Conservation (phyloP, 1,140 invertebrate species). For the Sminthurinus signatus region DNA sequence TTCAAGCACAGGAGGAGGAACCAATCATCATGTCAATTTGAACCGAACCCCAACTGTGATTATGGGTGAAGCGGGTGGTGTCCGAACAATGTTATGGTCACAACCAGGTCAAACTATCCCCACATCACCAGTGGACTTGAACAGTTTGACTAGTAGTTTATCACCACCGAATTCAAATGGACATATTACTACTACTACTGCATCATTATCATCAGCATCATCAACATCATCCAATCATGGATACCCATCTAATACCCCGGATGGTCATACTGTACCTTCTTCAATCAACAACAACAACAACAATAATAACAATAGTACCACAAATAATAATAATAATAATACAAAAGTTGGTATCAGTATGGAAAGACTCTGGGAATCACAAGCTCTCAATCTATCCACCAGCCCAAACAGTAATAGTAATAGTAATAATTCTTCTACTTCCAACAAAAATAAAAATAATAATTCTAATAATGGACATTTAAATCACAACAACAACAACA, state of each 20-base stretch:
- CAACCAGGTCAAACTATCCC: constrained; percentile 47
- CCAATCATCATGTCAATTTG: constrained; percentile 37
- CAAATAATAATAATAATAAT: constrained; percentile 7
- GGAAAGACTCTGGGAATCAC: constrained; percentile 74
- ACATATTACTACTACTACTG: background rate
- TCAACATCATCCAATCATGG: constrained; percentile 4
- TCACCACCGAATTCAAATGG: background rate
- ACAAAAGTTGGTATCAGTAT: constrained; percentile 64
- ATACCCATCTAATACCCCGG: background rate
- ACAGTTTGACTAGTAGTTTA: too few species aligned
- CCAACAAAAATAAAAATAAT: constrained; percentile 44
- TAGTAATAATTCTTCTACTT: constrained; percentile 43
- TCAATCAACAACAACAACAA: background rate
- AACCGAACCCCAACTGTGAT: constrained; percentile 68
- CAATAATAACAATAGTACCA: constrained; percentile 1
- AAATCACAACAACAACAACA: background rate
- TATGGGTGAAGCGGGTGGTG: constrained; percentile 70
- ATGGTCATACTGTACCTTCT: background rate
- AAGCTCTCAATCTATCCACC: constrained; percentile 44
- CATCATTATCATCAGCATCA: background rate
- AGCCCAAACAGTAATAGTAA: constrained; percentile 40
- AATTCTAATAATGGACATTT: constrained; percentile 1
- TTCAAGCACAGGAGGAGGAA: constrained; percentile 20
- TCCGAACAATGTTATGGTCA: constrained; percentile 86
- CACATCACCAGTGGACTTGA: constrained; percentile 39